Evolutionary conservation across 2,797 vertebrate species (phyloP).

Genomic region (Todus mexicanus): DNA sequence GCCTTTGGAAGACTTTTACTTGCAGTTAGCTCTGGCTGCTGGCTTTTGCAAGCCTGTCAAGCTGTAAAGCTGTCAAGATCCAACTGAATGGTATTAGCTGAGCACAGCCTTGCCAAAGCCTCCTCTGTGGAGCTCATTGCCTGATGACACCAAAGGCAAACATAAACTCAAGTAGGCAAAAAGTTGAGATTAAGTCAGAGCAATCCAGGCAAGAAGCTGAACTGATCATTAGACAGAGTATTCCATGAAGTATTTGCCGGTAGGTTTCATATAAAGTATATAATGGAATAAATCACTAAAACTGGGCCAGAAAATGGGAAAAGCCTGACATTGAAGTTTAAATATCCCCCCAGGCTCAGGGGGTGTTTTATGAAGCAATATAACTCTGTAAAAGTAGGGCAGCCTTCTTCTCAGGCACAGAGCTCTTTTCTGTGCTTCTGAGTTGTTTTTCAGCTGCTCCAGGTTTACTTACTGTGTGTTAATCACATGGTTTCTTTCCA

Average conservation of each 20-base stretch:
- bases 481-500: background rate
- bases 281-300: constrained; percentile 1
- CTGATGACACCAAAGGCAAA: constrained; percentile 23
- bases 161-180: background rate
- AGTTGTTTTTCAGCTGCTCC: constrained; percentile 8
- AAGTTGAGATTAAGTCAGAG: background rate
- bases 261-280: background rate
- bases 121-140: background rate
- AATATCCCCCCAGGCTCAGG: background rate
- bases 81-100: background rate
- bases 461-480: background rate
- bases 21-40: background rate
- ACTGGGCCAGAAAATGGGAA: constrained; percentile 7
- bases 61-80: constrained; percentile 5
- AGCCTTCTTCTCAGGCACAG: background rate
- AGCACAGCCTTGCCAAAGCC: background rate
- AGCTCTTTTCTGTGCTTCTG: background rate
- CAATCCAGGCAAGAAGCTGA: background rate
- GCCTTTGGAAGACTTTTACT: constrained; percentile 18
- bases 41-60: constrained; percentile 22
- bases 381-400: constrained; percentile 7
- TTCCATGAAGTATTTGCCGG: background rate
- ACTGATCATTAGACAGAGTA: background rate
- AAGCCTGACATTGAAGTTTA: background rate
- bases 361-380: constrained; percentile 25